These are phyloP conservation scores for Myotis davidii DNA, from an alignment of 2,113 vertebrate genomes.

Conservation along the genomic window DNA sequence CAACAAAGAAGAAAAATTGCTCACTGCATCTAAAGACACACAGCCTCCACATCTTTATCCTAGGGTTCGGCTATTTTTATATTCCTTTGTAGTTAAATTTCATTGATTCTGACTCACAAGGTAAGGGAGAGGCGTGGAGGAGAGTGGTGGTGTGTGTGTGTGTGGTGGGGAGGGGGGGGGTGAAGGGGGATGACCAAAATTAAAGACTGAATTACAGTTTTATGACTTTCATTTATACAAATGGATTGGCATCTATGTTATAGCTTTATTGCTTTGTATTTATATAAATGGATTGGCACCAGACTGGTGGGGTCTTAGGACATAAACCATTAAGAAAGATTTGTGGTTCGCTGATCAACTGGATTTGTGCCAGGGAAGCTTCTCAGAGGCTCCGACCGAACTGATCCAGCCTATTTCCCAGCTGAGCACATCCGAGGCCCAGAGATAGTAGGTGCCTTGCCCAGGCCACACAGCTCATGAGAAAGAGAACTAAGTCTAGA, in stretches of 20 bases:
- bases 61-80: slow-evolving; percentile 1
- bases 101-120: not conserved
- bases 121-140: not conserved
- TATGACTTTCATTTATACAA: not conserved
- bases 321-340: not conserved
- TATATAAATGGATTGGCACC: not conserved
- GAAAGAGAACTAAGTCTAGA: not conserved
- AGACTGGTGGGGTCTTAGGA: not conserved
- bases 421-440: not conserved
- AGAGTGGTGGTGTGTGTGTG: no score
- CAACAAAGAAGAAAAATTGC: slow-evolving; percentile 74
- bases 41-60: not conserved
- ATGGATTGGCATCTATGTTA: not conserved
- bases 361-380: not conserved
- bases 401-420: not conserved
- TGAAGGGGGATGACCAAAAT: not conserved
- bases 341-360: not conserved
- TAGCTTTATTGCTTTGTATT: not conserved
- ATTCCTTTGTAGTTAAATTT: slow-evolving; percentile 62
- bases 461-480: slow-evolving; percentile 22
- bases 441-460: not conserved
- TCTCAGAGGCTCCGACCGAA: not conserved
- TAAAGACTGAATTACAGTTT: not conserved
- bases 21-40: slow-evolving; percentile 61
- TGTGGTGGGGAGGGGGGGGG: no score